Base-by-base conservation (phyloP, 2,113 vertebrate species). In the Romanogobio albipinnatus region DNA sequence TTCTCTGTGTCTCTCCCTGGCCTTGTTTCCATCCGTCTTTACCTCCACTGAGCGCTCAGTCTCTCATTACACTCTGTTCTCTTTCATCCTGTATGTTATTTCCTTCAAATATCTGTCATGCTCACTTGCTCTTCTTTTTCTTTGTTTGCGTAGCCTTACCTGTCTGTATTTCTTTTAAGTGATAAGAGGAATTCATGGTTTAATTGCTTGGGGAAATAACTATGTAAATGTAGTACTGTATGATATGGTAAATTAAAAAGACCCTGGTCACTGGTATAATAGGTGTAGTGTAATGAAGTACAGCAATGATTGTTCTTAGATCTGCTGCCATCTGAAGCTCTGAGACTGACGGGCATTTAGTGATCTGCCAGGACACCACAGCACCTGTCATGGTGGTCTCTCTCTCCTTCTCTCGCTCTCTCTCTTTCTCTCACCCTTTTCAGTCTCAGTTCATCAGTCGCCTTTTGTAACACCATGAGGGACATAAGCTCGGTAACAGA, bases 351-450 rank as follows among this genome's bases (percentile, higher is more conserved):
- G 64, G 81, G 59, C 61, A 33, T 88, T 75, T 88, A 64, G 45
- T 84, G 45, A 74, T 68, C 81, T 83, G 81, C 59, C 66, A 71
- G 87, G 87, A 81, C 78, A 68, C 87, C 81, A 71, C 81, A 86
- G 39, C 77, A 79, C 76, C 74, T 83, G 79, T 53, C 61, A 53
- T 68, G 62, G 79, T 81, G 77, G 75, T 81, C 85, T 86, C 49
- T 86, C 70, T 76, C 59, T 73, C 73, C 6, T 7, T 49, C 71
- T 82, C 82, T 29, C 29, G 29, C 29, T 49, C 62, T 82, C 82
- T 49, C 61, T 76, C 56, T 73, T 45, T 26, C 24, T 19, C n/a
- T 22, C 82, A n/a, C 66, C n/a, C 68, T 83, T 75, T 82, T 86
- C 82, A 68, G 84, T 80, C 74, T 82, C 26, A 83, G 76, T 68